Evolutionary conservation across 2,888 invertebrate genomes (phyloP).

Genomic region (Griposia aprilina): DNA sequence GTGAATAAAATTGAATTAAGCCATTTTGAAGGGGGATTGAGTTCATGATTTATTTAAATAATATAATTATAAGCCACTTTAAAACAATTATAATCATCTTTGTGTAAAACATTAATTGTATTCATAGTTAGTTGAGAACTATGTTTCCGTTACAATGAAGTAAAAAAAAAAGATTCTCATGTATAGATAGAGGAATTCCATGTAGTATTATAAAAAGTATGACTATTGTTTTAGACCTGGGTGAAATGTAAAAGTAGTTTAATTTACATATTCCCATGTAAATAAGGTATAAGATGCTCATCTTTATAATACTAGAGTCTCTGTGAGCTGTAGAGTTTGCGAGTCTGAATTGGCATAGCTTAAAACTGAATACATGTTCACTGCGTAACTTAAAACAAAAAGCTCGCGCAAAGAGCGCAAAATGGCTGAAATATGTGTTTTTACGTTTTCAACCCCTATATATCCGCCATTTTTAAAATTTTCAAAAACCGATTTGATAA

Average conservation of each 20-base stretch:
- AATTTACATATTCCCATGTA: constrained; percentile 34
- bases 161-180: constrained; percentile 44
- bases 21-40: not conserved
- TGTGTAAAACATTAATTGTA: constrained; percentile 17
- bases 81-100: constrained; percentile 18
- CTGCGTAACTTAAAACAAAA: too few relatives aligned
- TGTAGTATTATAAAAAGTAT: not conserved
- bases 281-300: not conserved
- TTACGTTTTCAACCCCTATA: too few relatives aligned
- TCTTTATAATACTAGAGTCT: not conserved
- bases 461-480: too few relatives aligned
- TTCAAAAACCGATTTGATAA: too few relatives aligned
- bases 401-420: too few relatives aligned
- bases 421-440: too few relatives aligned
- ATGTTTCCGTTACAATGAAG: constrained; percentile 22
- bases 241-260: not conserved
- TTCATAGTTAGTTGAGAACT: constrained; percentile 38
- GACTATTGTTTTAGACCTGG: constrained; percentile 21
- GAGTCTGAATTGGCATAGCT: too few relatives aligned
- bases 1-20: not conserved
- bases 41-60: not conserved
- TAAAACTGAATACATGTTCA: too few relatives aligned
- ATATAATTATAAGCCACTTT: not conserved
- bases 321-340: too few relatives aligned
- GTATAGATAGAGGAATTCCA: not conserved